Percentiles rank a stretch among this genome's conserved stretches.
Evolutionary conservation across 2,888 invertebrate species (phyloP).

Genomic region (Pseudococcus longispinus): DNA sequence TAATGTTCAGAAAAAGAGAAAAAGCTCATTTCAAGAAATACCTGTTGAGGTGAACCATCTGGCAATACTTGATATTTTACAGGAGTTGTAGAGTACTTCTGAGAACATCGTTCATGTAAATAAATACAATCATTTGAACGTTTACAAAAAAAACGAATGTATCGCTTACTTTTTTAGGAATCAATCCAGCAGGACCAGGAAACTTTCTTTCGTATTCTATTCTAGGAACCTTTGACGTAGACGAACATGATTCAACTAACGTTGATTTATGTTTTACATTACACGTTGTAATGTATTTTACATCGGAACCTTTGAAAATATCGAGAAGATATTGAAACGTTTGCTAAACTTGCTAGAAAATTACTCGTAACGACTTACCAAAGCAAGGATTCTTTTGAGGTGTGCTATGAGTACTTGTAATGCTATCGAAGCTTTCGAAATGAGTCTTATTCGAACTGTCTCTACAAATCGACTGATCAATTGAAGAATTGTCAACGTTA

Average conservation of each 20-base stretch:
- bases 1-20: not conserved
- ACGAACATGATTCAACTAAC: not conserved
- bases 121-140: not conserved
- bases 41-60: not conserved
- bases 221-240: not conserved
- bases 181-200: conserved; percentile 66
- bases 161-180: conserved; percentile 62
- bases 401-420: not conserved
- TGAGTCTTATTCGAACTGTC: not conserved
- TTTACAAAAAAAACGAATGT: not conserved
- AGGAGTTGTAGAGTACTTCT: not conserved
- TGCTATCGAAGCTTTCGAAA: not conserved
- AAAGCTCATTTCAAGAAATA: not conserved
- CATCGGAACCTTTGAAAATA: not conserved
- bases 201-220: conserved; percentile 62
- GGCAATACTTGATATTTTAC: not conserved
- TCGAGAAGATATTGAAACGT: not conserved
- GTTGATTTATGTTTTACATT: conserved; percentile 21
- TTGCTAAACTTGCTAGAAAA: not conserved
- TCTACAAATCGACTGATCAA: not conserved
- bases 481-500: not conserved
- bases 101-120: not conserved
- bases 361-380: not conserved
- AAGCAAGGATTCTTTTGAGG: not conserved
- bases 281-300: not conserved